Percentiles rank a stretch among this genome's conserved stretches.
Conservation (phyloP, 1,140 invertebrate genomes). For the Lysiphlebus fabarum region DNA sequence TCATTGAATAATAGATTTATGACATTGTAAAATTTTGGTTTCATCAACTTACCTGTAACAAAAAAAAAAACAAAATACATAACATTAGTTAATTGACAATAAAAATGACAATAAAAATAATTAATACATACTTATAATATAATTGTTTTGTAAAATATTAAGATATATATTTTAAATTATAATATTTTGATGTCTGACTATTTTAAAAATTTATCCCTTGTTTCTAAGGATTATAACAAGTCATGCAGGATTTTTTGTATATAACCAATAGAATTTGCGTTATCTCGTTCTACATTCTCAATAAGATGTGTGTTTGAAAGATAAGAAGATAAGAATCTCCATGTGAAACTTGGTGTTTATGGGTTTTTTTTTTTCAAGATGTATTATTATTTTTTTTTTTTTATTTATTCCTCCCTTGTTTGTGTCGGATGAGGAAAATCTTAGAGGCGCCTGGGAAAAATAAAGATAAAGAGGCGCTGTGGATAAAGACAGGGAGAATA, state of each 20-base stretch:
- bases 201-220: too few relatives aligned
- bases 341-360: slow-evolving; percentile 5
- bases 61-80: slow-evolving; percentile 15
- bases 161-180: slow-evolving; percentile 9
- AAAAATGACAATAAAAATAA: too few relatives aligned
- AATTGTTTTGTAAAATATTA: slow-evolving; percentile 3
- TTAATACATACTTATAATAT: too few relatives aligned
- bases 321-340: slow-evolving; percentile 8
- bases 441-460: slow-evolving; percentile 28
- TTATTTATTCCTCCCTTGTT: slow-evolving; percentile 4
- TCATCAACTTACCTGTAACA: slow-evolving; percentile 28
- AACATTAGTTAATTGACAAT: not conserved
- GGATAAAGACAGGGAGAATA: slow-evolving; percentile 16
- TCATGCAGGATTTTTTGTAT: slow-evolving; percentile 12
- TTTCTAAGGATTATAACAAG: too few relatives aligned
- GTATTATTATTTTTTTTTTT: slow-evolving; percentile 4
- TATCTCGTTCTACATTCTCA: slow-evolving; percentile 22
- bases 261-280: slow-evolving; percentile 14
- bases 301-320: slow-evolving; percentile 19
- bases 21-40: slow-evolving; percentile 10
- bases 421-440: slow-evolving; percentile 17
- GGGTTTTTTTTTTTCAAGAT: slow-evolving; percentile 1
- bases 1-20: too few relatives aligned
- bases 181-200: not conserved
- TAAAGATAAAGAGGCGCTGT: slow-evolving; percentile 24